Percentiles rank a stretch among this genome's conserved stretches.
These are phyloP conservation scores for Polydrusus tereticollis DNA, from an alignment of 2,888 invertebrate genomes.

Conservation along the genomic window DNA sequence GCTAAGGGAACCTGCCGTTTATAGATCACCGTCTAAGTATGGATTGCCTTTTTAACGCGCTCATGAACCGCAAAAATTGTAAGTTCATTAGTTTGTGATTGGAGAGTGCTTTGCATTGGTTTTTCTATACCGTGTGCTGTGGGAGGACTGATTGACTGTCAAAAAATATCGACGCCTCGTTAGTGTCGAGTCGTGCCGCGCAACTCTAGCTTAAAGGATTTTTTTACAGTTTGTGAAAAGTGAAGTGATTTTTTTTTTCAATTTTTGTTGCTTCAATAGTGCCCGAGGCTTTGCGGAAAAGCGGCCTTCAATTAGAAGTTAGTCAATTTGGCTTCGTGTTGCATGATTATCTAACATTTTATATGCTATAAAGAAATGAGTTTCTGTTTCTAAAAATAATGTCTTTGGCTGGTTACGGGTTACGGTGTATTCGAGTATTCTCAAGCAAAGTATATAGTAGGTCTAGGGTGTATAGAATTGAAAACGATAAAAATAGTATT, in stretches of 20 bases:
- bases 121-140: neutral
- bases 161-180: constrained; percentile 5
- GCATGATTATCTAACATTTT: constrained; percentile 11
- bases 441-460: neutral
- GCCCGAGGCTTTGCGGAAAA: neutral
- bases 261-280: neutral
- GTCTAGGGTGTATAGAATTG: neutral
- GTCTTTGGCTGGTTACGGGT: constrained; percentile 1
- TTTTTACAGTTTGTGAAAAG: constrained; percentile 6
- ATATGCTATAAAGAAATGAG: neutral
- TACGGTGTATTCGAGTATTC: neutral
- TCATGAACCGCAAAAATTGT: constrained; percentile 14
- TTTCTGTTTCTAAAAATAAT: constrained; percentile 8
- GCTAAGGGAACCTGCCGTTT: constrained; percentile 7
- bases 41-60: constrained; percentile 5
- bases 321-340: neutral
- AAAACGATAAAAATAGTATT: neutral
- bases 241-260: constrained; percentile 8
- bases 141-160: neutral
- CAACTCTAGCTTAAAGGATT: neutral
- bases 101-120: constrained; percentile 12
- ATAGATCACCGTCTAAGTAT: constrained; percentile 2
- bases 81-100: constrained; percentile 22
- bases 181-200: neutral
- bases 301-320: neutral